Base-by-base conservation (phyloP, 2,888 invertebrate species). In the Clepsis dumicolana region DNA sequence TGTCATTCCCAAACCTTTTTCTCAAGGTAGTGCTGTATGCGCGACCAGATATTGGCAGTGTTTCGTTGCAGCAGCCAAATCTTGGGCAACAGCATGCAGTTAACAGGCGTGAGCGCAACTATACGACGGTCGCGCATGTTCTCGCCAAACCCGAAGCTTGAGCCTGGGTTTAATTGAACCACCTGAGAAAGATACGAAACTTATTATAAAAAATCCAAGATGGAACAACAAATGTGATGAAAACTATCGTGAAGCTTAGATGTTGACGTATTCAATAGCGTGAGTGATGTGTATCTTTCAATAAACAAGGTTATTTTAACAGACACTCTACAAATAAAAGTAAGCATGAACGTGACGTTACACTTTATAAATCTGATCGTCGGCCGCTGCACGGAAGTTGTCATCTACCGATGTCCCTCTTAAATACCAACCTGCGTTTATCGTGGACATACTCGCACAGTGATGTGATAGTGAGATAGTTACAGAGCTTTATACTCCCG, bases 121-220 rank as follows among this genome's bases (percentile, higher is more conserved):
- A 97, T 94, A 4, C 96, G 94, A 14, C 96, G 94, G 80, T 96
- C 95, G 0, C 94, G 87, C 92, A 95, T 94, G 69, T 94, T 93
- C 82, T 97, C 97, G 0, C 96, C 96, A 50, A 97, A 91, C 4
- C 96, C 96, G 75, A 97, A 97, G 73, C 95, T 95, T 0, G 95
- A 94, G 0, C 95, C 95, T 48, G 94, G 90, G 35, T 91, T 92
- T 72, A 95, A 90, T 62, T 93, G 91, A 71, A 95, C 95, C 25
- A 96, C 94, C 93, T 95, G 86, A 80, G 89, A 65, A 70, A 41
- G 52, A 4, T 35, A n/a, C n/a, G 52, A 4, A 4, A 44, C 16
- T 8, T 8, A 44, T 44, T 7, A 41, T 16, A 2, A 44, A n/a
- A n/a, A n/a, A n/a, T n/a, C n/a, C n/a, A n/a, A n/a, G n/a, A n/a